phyloP scores from a whole-genome alignment of 2,797 vertebrate species.

The Fundulus diaphanus region DNA sequence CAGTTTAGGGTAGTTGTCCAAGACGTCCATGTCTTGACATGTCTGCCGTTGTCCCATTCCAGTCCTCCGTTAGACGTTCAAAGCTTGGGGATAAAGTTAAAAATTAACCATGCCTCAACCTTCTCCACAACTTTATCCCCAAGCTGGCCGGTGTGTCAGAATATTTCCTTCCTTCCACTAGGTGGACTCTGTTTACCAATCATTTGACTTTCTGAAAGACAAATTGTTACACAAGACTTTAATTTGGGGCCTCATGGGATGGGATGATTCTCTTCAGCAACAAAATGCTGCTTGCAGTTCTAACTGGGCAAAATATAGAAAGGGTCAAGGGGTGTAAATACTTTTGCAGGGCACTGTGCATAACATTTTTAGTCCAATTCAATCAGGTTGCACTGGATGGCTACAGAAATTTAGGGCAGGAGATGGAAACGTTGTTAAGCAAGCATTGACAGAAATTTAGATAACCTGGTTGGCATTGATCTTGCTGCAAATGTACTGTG shows the following conservation, averaged over 20 bases:
- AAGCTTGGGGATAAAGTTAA: background rate
- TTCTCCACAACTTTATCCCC: no score
- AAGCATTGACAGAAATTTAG: slow-evolving; percentile 14
- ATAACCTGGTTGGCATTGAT: slow-evolving; percentile 45
- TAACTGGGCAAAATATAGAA: background rate
- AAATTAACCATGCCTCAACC: background rate
- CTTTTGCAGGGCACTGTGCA: background rate
- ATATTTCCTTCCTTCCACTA: no score
- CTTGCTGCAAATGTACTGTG: slow-evolving; percentile 15
- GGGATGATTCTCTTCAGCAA: no score
- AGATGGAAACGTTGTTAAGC: slow-evolving; percentile 27
- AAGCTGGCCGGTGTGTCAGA: background rate
- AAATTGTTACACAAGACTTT: background rate
- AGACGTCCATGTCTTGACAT: background rate
- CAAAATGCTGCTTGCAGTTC: background rate
- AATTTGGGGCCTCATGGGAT: background rate
- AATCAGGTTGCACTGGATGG: slow-evolving; percentile 5
- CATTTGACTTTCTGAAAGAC: background rate
- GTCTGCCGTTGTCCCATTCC: background rate
- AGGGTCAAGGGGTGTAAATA: background rate
- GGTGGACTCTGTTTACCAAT: background rate
- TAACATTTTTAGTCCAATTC: slow-evolving; percentile 17
- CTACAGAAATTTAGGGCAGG: slow-evolving; percentile 10
- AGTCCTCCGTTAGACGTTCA: no score
- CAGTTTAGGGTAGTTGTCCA: background rate